Conservation (phyloP, 2,797 vertebrate species). For the Gadopsis bispinosus region DNA sequence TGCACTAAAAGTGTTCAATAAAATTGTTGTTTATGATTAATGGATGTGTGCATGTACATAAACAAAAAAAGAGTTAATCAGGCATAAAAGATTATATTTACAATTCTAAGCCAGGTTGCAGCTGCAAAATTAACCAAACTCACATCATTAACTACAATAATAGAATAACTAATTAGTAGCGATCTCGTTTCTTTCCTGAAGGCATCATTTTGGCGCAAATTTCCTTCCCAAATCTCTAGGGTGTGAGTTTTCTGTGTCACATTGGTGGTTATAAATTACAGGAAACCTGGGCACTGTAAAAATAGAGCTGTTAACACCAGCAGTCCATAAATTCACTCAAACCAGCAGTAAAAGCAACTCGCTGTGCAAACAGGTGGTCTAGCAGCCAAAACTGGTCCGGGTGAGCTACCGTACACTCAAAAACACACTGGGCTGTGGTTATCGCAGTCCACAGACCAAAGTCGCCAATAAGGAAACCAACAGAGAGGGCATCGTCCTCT, state of each 20-base stretch:
- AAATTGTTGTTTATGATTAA: slow-evolving; percentile 4
- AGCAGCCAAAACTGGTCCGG: slow-evolving; percentile 41
- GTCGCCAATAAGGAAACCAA: slow-evolving; percentile 11
- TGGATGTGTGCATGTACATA: neutral
- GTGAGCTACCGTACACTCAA: slow-evolving; percentile 34
- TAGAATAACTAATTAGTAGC: slow-evolving; percentile 36
- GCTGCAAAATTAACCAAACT: slow-evolving; percentile 16
- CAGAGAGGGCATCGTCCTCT: slow-evolving; percentile 4
- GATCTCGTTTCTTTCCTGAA: slow-evolving; percentile 36
- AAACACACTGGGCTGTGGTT: slow-evolving; percentile 10
- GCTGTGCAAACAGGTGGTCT: slow-evolving; percentile 68
- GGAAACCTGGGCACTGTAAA: slow-evolving; percentile 66
- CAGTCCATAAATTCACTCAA: slow-evolving; percentile 74
- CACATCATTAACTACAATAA: slow-evolving; percentile 34
- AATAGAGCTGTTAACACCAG: slow-evolving; percentile 72
- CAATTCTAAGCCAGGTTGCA: slow-evolving; percentile 8
- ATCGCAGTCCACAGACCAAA: slow-evolving; percentile 10
- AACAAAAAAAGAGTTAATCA: slow-evolving; percentile 1
- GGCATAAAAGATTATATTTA: slow-evolving; percentile 8
- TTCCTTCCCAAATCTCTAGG: slow-evolving; percentile 31
- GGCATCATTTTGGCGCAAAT: slow-evolving; percentile 25
- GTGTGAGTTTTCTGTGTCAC: slow-evolving; percentile 47
- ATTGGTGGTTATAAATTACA: slow-evolving; percentile 55
- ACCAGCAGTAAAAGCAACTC: slow-evolving; percentile 61
- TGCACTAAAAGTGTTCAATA: slow-evolving; percentile 4